These are phyloP conservation scores for Corvus hawaiiensis DNA, from an alignment of 2,113 vertebrate genomes.

Conservation along the genomic window DNA sequence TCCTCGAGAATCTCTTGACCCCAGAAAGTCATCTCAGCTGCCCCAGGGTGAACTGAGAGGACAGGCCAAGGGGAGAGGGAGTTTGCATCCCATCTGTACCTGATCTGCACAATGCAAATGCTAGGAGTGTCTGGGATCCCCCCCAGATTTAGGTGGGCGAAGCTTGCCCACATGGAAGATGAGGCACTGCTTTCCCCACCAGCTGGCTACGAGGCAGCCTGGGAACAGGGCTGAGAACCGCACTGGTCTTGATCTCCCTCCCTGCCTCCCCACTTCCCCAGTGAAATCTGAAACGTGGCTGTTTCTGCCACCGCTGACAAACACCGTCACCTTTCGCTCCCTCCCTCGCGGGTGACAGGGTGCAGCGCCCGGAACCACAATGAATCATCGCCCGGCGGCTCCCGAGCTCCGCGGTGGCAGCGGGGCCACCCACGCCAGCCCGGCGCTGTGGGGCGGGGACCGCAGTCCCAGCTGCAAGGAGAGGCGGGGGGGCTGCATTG, in stretches of 20 bases:
- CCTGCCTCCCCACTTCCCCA: background rate
- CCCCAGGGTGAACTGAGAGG: background rate
- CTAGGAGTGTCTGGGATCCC: background rate
- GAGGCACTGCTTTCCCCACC: background rate
- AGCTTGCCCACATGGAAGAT: background rate
- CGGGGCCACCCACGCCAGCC: background rate
- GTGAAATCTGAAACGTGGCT: background rate
- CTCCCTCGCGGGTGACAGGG: background rate
- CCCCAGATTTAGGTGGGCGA: background rate
- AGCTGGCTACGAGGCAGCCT: background rate
- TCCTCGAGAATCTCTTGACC: background rate
- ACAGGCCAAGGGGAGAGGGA: background rate
- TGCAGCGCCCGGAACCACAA: background rate
- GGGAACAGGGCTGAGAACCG: background rate
- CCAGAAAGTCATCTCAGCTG: background rate
- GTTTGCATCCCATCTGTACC: background rate
- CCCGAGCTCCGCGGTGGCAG: background rate
- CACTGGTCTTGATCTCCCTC: background rate
- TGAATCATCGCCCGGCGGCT: background rate
- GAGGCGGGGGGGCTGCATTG: rapidly evolving
- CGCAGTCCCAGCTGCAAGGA: background rate
- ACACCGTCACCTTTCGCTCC: background rate
- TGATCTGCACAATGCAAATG: rapidly evolving
- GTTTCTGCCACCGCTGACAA: constrained; percentile 19
- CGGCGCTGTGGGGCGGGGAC: rapidly evolving